Base-by-base conservation (phyloP, 2,888 invertebrate species). In the Cephonodes hylas region DNA sequence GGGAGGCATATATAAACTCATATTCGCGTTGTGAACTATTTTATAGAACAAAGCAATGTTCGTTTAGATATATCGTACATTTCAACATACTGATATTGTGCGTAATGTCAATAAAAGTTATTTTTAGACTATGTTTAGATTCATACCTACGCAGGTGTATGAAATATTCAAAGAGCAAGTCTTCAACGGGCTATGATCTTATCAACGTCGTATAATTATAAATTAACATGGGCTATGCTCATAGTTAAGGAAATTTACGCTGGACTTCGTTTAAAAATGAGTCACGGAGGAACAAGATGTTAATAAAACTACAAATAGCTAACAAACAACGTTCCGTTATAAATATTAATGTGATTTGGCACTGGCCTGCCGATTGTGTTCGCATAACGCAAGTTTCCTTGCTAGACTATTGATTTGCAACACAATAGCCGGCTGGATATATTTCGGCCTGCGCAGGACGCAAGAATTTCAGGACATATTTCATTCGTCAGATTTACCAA, bases 281-380 rank as follows among this genome's bases (percentile, higher is more conserved):
- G 53, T 53, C 53, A 53, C 53, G 53, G 4, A 53, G 53, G 53
- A 53, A 53, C 53, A 53, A 27, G 53, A 53, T 53, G 34, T 58
- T 58, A 58, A 42, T 42, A 58, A 38, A 58, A 38, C 57, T 58
- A 38, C 42, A 38, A 23, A 34, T 22, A 58, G 23, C 57, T 23
- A 58, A 22, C 42, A 34, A 38, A 42, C 42, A 58, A 38, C 42
- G 31, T 48, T 46, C 34, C 23, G 44, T 56, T 56, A 60, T 60
- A 56, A 60, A 42, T 60, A 53, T 45, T 57, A 22, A 61, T 58
- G 61, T 38, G 61, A 44, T 34, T 58, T 61, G 58, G 58, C 61
- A 58, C 38, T 22, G 46, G 44, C 8, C 18, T 38, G 23, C 34
- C 56, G 38, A 56, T 61, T 61, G 61, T 61, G 44, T 61, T 56